Percentiles rank a stretch among this genome's conserved stretches.
phyloP scores from a whole-genome alignment of 2,888 invertebrate species.

The Chromoteleia sp. region DNA sequence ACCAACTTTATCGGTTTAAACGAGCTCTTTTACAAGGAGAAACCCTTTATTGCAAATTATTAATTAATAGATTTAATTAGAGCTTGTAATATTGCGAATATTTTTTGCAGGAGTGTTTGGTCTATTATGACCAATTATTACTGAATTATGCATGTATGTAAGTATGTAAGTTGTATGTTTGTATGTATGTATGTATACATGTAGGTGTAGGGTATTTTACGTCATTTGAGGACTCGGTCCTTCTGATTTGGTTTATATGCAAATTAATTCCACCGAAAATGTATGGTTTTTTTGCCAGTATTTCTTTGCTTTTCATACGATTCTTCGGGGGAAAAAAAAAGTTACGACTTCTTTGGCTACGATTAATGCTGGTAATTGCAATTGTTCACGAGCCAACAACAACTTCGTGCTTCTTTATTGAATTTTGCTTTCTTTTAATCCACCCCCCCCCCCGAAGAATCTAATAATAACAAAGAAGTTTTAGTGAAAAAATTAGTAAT shows the following conservation, averaged over 20 bases:
- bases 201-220: constrained; percentile 59
- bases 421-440: neutral
- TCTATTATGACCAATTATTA: constrained; percentile 54
- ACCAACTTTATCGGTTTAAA: constrained; percentile 67
- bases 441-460: neutral
- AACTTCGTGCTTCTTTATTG: neutral
- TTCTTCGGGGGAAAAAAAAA: constrained; percentile 19
- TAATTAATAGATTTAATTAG: constrained; percentile 64
- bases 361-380: neutral
- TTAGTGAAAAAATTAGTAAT: no score
- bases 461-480: neutral
- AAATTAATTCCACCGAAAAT: constrained; percentile 49
- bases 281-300: constrained; percentile 17
- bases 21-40: constrained; percentile 59
- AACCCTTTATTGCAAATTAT: constrained; percentile 65
- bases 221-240: constrained; percentile 16
- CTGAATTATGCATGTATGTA: constrained; percentile 50
- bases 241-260: constrained; percentile 41
- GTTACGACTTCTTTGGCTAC: neutral
- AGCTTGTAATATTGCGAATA: constrained; percentile 64
- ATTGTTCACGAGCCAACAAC: neutral
- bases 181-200: constrained; percentile 36
- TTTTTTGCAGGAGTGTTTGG: constrained; percentile 42
- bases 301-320: constrained; percentile 1
- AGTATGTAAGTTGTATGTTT: constrained; percentile 21